A percentile compares a stretch with the other conserved stretches of the same genome.
These are phyloP conservation scores for Patella caerulea DNA, from an alignment of 2,888 invertebrate genomes.

Conservation along the genomic window DNA sequence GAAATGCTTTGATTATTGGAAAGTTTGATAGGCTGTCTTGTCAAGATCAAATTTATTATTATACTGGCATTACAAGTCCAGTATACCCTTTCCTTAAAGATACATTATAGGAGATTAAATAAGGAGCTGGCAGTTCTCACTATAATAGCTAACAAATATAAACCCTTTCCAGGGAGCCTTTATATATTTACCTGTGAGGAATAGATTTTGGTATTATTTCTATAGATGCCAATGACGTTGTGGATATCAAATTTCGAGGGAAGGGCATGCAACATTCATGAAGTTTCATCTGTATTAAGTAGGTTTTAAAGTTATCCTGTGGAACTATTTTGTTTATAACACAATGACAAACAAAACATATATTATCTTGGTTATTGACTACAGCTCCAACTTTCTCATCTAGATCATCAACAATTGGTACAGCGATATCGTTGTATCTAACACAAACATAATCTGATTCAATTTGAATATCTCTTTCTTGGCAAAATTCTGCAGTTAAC, in stretches of 20 bases:
- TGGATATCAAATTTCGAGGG: constrained; percentile 45
- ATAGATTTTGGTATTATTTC: constrained; percentile 60
- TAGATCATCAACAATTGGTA: constrained; percentile 41
- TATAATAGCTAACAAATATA: too few relatives aligned
- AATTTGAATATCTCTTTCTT: constrained; percentile 50
- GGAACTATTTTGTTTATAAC: constrained; percentile 41
- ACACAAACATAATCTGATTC: constrained; percentile 59
- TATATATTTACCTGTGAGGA: constrained; percentile 49
- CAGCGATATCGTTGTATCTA: constrained; percentile 47
- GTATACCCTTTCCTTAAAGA: too few relatives aligned
- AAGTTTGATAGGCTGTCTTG: too few relatives aligned
- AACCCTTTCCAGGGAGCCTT: too few relatives aligned
- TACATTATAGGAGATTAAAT: too few relatives aligned
- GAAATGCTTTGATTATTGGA: too few relatives aligned
- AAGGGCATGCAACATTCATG: constrained; percentile 53
- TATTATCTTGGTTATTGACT: constrained; percentile 42
- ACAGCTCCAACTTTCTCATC: constrained; percentile 40
- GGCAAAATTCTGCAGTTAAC: constrained; percentile 53
- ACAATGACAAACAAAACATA: constrained; percentile 65
- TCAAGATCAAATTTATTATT: too few relatives aligned
- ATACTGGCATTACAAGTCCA: too few relatives aligned
- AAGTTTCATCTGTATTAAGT: constrained; percentile 48
- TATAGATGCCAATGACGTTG: constrained; percentile 49
- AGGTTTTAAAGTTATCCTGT: constrained; percentile 27
- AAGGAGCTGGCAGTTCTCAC: too few relatives aligned